A percentile compares a stretch with the other conserved stretches of the same genome.
Conservation (phyloP, 2,888 invertebrate species). For the Cephus rjabovi region DNA sequence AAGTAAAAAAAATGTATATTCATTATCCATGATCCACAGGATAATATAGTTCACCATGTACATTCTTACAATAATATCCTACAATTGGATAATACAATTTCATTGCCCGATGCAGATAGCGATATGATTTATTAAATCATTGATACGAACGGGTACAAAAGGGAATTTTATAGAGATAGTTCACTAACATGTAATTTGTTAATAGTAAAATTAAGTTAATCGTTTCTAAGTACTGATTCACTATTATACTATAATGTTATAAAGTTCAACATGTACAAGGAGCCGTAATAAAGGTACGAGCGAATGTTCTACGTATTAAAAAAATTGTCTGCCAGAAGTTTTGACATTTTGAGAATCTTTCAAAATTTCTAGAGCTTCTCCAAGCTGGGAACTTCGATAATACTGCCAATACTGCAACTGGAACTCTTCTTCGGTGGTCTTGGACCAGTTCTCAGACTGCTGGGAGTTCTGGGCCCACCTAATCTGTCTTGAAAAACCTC, state of each 20-base stretch:
- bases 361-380: slow-evolving; percentile 44
- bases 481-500: slow-evolving; percentile 51
- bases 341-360: background rate
- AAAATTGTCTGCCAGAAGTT: background rate
- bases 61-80: background rate
- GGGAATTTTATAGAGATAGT: background rate
- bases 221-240: background rate
- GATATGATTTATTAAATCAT: background rate
- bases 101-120: background rate
- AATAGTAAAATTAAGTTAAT: background rate
- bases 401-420: slow-evolving; percentile 58
- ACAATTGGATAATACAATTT: background rate
- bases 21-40: background rate
- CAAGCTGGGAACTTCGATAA: slow-evolving; percentile 57
- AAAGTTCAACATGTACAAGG: background rate
- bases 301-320: background rate
- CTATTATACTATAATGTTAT: background rate
- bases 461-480: slow-evolving; percentile 39
- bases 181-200: background rate
- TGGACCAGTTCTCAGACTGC: slow-evolving; percentile 38
- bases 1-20: background rate
- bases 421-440: slow-evolving; percentile 53
- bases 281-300: background rate
- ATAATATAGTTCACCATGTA: background rate
- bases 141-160: background rate